phyloP scores from a whole-genome alignment of 1,140 invertebrate species.

The Drosophila tropicalis region DNA sequence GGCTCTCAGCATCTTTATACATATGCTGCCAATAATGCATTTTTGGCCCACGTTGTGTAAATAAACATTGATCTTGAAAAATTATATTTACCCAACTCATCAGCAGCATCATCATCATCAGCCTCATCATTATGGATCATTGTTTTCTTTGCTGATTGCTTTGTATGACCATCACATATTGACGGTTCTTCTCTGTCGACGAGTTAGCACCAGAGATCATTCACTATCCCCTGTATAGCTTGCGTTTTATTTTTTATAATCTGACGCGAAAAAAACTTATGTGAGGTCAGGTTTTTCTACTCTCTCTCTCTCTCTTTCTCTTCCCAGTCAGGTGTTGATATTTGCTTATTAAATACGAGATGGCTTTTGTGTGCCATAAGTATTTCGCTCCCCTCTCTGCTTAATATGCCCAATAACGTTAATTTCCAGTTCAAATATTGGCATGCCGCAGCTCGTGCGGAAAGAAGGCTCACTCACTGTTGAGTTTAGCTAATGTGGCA shows the following conservation, averaged over 20 bases:
- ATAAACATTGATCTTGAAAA: constrained; percentile 81
- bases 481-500: constrained; percentile 1
- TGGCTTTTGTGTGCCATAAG: constrained; percentile 60
- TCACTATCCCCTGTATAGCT: not conserved
- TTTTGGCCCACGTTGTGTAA: constrained; percentile 69
- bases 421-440: constrained; percentile 69
- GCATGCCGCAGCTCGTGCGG: constrained; percentile 54
- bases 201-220: not conserved
- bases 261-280: constrained; percentile 26
- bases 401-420: constrained; percentile 79
- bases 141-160: constrained; percentile 80
- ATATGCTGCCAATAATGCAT: constrained; percentile 75
- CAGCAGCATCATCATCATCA: constrained; percentile 52
- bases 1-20: not conserved
- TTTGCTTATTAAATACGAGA: constrained; percentile 75
- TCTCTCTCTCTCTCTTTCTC: constrained; percentile 4
- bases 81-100: constrained; percentile 79
- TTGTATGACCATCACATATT: constrained; percentile 14
- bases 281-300: constrained; percentile 32
- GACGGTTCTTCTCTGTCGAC: constrained; percentile 16
- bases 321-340: constrained; percentile 60
- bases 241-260: not conserved
- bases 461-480: constrained; percentile 17
- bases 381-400: constrained; percentile 46
- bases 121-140: constrained; percentile 25